Evolutionary conservation across 92 coral and sea anemone genomes (phyloP), one percentile per base, ranked within the genome.

Genomic region (Porites rus): DNA sequence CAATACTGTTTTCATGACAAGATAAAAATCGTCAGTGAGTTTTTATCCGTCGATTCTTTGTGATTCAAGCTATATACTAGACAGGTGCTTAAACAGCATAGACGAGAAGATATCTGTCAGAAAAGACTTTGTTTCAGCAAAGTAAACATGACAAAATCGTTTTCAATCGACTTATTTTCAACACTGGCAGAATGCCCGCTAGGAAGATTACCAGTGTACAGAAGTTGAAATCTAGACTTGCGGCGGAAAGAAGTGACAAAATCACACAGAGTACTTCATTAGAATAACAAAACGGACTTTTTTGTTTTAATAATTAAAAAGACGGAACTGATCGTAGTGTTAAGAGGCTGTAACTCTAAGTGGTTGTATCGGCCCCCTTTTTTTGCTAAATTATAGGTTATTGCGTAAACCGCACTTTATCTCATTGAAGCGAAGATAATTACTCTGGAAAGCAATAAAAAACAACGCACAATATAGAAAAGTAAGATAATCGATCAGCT

Each of bases 201-300:
- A 38, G 46, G 46, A 38, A 38, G 46, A 38, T 38, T 38, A 38
- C 46, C 46, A 38, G 46, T 38, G 46, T 38, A 38, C 46, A 38
- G 46, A 4, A 38, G 46, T 38, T 38, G 31, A 1, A 3, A 28
- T 2, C 1, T 54, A 24, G 16, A 16, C 6, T 25, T 52, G n/a
- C 22, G 10, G 22, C 68, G 46, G 74, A 43, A 70, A 24, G 50
- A 53, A 16, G 5, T 16, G 22, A 24, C 70, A n/a, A 6, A 18
- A 20, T 31, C n/a, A 74, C 59, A 4, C 28, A 70, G 19, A 11
- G 66, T 59, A 56, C 25, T 81, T 59, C 43, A 18, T 81, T 81
- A 71, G 64, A 59, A 81, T 81, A 56, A 81, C 86, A 81, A 81
- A 69, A 28, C 75, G 1, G 12, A 28, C 65, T 66, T 51, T 28